Evolutionary conservation across 2,888 invertebrate genomes (phyloP), one percentile per base, ranked within the genome.

Genomic region (Busseola fusca): DNA sequence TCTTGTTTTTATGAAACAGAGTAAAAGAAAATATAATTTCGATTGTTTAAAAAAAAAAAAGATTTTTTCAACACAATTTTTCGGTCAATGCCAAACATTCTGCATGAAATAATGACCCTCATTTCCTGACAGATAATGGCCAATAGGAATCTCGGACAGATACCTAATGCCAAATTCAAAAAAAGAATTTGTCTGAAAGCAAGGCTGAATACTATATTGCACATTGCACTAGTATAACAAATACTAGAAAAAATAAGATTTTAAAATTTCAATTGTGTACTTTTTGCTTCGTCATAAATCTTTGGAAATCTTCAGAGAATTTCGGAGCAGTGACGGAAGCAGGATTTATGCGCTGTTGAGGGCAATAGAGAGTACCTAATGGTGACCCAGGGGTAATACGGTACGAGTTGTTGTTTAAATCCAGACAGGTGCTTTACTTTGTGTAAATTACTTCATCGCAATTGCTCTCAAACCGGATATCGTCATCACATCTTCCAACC

Each of bases 101-200:
- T 54, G 30, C 21, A 30, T 48, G 10, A 68, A 69, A 68, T 74
- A 64, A 83, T 70, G 59, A 72, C 64, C 54, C 60, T 68, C 67
- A 56, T 65, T 80, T 77, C 81, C 81, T 69, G 81, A 58, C 64
- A 75, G 57, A 69, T 42, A 34, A 48, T 48, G 18, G 48, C 50
- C 54, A 59, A 45, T 73, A n/a, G 25, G 25, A 74, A 64, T 30
- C n/a, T n/a, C 34, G 34, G 12, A 63, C 5, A 25, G 50, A 62
- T 16, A 10, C 25, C 30, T 21, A 40, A 60, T 65, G 62, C 60
- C 62, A 76, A 65, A 58, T 74, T 52, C 14, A 78, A 77, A 78
- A 74, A 78, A 72, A 75, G 58, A 58, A 63, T 52, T 37, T 34
- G 25, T 63, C 30, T 52, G 30, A 63, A 77, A 62, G 25, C 62